Base-by-base conservation (phyloP, 2,113 vertebrate species). In the Platycercus adscitus region DNA sequence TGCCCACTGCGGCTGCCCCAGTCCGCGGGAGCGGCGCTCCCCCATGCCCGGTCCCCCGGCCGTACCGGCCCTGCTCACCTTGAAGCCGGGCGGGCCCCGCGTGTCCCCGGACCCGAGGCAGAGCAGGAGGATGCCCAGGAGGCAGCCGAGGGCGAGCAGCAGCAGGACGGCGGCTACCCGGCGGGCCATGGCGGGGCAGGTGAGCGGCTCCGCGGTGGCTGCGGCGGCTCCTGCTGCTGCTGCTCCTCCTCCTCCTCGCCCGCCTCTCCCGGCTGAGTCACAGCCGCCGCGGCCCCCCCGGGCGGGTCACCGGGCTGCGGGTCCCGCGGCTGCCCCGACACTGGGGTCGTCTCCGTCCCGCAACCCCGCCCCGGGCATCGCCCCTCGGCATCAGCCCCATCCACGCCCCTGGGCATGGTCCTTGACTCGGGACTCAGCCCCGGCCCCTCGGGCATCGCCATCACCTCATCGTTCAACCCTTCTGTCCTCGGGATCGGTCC, bases 61-160 rank as follows among this genome's bases (percentile, higher is more conserved):
- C 18, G 21, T 24, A 20, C 60, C 31, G 10, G 15, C 69, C 52
- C 49, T 44, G 21, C 70, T 98, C 97, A 99, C 99, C 99, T 98
- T 98, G 95, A 98, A 98, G 71, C 91, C 89, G 8, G 99, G 98
- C 11, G 96, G 92, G 37, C 98, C 98, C 71, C 66, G 97, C 49
- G 98, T 49, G 90, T 99, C 98, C 64, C 97, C 93, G 19, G 98
- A 96, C 60, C 97, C 97, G 35, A 99, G 65, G 11, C 98, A 98
- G 37, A 99, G 98, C 23, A 99, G 98, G 73, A 99, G 96, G 86
- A 99, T 97, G 19, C 98, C 98, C 12, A 98, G 89, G 13, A 98
- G 73, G 71, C 98, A 98, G 11, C 97, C 95, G 18, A 98, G 56
- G 87, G 98, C 97, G 52, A 99, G 97, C 14, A 97, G 91, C 79